Conservation (phyloP, 2,888 invertebrate genomes). For the Drosophila austrosaltans region DNA sequence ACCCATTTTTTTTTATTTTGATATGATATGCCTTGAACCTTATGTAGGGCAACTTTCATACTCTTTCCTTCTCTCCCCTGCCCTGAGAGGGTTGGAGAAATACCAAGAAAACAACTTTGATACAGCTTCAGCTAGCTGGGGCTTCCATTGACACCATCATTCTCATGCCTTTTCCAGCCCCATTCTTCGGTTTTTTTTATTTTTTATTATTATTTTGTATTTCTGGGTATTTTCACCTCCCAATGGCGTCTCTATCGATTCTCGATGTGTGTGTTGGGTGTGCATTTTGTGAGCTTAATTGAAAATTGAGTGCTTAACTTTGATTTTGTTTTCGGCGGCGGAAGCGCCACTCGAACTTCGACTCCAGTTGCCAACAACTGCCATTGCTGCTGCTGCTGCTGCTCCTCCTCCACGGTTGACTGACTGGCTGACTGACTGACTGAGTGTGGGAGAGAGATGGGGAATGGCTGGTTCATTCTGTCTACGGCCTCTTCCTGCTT, state of each 20-base stretch:
- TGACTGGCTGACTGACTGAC: constrained; percentile 47
- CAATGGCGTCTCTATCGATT: constrained; percentile 21
- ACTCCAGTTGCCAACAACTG: constrained; percentile 22
- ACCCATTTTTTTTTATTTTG: not conserved
- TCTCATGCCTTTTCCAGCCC: not conserved
- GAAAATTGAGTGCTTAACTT: constrained; percentile 78
- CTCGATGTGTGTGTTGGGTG: constrained; percentile 33
- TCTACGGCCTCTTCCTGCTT: constrained; percentile 13
- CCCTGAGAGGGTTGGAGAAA: not conserved
- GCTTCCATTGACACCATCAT: constrained; percentile 59
- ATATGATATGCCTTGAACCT: not conserved
- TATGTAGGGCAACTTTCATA: not conserved
- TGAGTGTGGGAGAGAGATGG: not conserved
- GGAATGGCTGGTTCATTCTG: not conserved
- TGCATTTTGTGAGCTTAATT: constrained; percentile 74
- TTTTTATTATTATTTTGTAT: not conserved
- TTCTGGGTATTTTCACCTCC: not conserved
- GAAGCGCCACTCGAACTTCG: constrained; percentile 63
- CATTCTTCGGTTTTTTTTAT: not conserved
- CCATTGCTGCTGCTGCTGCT: constrained; percentile 25
- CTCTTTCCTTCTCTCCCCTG: not conserved
- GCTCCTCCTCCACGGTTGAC: constrained; percentile 44
- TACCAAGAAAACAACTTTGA: constrained; percentile 13
- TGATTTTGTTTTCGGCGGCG: constrained; percentile 72
- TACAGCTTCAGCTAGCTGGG: constrained; percentile 27